phyloP scores from a whole-genome alignment of 2,797 vertebrate genomes.

The Smutsia temminckii region DNA sequence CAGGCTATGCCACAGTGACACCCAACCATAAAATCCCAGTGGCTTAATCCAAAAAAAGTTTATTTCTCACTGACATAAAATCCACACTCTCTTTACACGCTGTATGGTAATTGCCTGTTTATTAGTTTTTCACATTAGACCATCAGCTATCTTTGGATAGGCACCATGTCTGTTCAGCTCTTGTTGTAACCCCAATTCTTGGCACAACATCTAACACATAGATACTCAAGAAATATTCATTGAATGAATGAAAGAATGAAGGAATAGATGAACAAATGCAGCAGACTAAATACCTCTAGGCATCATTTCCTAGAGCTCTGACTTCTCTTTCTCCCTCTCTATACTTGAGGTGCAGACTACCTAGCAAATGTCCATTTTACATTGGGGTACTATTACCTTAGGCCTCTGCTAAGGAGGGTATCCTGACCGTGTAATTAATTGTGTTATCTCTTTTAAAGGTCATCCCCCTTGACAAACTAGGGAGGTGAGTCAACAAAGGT shows the following conservation, averaged over 20 bases:
- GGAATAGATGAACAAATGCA: background rate
- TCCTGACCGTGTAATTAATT: too few relatives aligned
- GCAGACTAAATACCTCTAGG: background rate
- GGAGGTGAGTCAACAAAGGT: background rate
- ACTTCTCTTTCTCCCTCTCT: background rate
- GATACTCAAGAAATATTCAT: background rate
- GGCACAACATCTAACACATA: background rate
- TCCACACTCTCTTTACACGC: background rate
- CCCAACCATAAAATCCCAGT: background rate
- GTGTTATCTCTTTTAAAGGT: background rate
- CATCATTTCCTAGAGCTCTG: background rate
- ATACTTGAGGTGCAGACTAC: background rate
- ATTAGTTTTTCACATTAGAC: background rate
- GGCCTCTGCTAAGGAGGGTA: background rate
- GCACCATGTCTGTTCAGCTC: background rate
- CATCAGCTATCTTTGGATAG: background rate
- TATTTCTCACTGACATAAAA: constrained; percentile 19
- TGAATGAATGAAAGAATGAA: background rate
- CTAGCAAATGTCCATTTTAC: background rate
- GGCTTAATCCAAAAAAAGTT: background rate
- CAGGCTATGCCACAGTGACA: background rate
- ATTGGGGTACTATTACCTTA: too few relatives aligned
- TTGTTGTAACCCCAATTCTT: background rate
- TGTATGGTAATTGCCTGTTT: background rate
- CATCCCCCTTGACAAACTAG: background rate